Evolutionary conservation across 2,888 invertebrate species (phyloP).

Genomic region (Lepidonotus clava): DNA sequence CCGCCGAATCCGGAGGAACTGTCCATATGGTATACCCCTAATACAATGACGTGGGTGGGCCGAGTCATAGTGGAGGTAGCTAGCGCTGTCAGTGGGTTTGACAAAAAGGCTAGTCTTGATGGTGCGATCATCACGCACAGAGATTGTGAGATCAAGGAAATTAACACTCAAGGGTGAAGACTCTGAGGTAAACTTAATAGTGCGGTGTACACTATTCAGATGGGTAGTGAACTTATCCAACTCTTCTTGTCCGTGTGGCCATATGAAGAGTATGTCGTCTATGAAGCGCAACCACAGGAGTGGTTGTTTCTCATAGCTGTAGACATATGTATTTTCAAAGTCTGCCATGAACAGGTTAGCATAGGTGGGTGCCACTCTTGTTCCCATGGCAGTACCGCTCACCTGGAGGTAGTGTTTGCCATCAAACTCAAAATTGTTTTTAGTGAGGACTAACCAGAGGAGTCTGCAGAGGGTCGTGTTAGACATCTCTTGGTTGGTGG

Average conservation of each 20-base stretch:
- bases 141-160: constrained; percentile 4
- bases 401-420: not conserved
- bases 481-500: not conserved
- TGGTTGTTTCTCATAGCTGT: not conserved
- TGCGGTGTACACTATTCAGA: not conserved
- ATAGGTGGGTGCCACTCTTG: not conserved
- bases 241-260: not conserved
- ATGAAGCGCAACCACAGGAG: constrained; percentile 5
- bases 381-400: constrained; percentile 23
- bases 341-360: constrained; percentile 23
- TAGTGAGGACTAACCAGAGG: constrained; percentile 16
- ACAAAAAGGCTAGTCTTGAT: not conserved
- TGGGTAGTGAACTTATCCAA: not conserved
- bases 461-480: not conserved
- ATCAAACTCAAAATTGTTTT: constrained; percentile 36
- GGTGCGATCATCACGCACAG: not conserved
- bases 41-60: not conserved
- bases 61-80: not conserved
- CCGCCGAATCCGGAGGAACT: not conserved
- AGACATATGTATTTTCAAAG: not conserved
- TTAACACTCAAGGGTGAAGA: not conserved
- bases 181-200: not conserved
- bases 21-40: not conserved
- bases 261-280: constrained; percentile 35
- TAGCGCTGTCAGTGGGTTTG: not conserved